These are phyloP conservation scores for Scalopus aquaticus DNA, from an alignment of 2,113 vertebrate species.

Conservation along the genomic window DNA sequence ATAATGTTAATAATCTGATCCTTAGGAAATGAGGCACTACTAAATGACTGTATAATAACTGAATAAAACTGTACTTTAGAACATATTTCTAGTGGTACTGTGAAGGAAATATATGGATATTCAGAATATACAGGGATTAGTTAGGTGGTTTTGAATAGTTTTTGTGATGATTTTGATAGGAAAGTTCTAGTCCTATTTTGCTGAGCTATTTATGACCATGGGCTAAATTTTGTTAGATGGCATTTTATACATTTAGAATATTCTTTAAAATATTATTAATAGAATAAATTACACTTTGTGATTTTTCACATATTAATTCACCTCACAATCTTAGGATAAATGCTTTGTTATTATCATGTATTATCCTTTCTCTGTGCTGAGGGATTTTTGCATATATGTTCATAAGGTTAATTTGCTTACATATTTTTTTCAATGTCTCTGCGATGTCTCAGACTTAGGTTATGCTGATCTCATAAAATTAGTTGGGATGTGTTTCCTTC, in stretches of 20 bases:
- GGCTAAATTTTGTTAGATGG: background rate
- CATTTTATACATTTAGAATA: background rate
- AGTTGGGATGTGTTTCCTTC: background rate
- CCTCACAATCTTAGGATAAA: background rate
- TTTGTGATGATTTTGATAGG: background rate
- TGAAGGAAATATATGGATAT: background rate
- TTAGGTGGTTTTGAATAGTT: background rate
- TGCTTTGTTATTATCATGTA: background rate
- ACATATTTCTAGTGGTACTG: background rate
- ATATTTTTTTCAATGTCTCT: background rate
- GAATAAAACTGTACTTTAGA: background rate
- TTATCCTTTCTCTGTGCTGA: background rate
- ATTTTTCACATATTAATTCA: background rate
- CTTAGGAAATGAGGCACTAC: background rate
- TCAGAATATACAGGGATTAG: background rate
- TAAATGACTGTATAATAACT: background rate
- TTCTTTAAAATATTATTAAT: background rate
- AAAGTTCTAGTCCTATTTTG: background rate
- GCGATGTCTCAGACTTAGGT: background rate
- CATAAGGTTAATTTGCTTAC: background rate
- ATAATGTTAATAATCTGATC: background rate
- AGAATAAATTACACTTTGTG: background rate
- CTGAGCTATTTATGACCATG: background rate
- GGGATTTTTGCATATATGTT: background rate
- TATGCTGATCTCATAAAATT: background rate